These are phyloP conservation scores for Periphyllus acericola DNA, from an alignment of 2,888 invertebrate species.

Conservation along the genomic window DNA sequence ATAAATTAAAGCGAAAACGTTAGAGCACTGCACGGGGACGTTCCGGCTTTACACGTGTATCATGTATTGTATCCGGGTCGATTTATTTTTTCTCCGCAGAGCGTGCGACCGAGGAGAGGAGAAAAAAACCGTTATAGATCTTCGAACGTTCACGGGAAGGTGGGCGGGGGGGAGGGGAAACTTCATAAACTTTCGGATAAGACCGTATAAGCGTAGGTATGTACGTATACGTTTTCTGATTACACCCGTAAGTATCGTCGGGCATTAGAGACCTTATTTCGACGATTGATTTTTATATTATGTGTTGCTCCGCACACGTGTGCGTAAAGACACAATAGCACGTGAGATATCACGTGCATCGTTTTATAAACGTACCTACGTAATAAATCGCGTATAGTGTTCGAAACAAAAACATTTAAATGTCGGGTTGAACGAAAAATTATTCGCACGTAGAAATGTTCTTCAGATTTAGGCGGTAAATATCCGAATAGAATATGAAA, in stretches of 20 bases:
- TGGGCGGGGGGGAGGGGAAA: no score
- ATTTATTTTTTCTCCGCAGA: not conserved
- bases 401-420: conserved; percentile 18
- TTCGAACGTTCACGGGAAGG: not conserved
- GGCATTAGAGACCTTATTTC: not conserved
- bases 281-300: conserved; percentile 51
- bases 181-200: conserved; percentile 24
- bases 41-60: not conserved
- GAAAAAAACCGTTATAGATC: not conserved
- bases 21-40: not conserved
- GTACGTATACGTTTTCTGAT: not conserved
- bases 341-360: conserved; percentile 18
- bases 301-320: conserved; percentile 23
- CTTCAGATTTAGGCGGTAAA: conserved; percentile 3
- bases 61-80: not conserved
- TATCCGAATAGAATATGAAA: conserved; percentile 6
- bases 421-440: conserved; percentile 4
- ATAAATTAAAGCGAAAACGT: not conserved
- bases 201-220: not conserved
- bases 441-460: not conserved
- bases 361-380: not conserved
- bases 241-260: conserved; percentile 1
- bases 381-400: not conserved
- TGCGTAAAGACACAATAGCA: conserved; percentile 11
- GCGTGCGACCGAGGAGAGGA: not conserved